A percentile compares a stretch with the other conserved stretches of the same genome.
Evolutionary conservation across 2,888 invertebrate genomes (phyloP).

Genomic region (Pyrocoelia pectoralis): DNA sequence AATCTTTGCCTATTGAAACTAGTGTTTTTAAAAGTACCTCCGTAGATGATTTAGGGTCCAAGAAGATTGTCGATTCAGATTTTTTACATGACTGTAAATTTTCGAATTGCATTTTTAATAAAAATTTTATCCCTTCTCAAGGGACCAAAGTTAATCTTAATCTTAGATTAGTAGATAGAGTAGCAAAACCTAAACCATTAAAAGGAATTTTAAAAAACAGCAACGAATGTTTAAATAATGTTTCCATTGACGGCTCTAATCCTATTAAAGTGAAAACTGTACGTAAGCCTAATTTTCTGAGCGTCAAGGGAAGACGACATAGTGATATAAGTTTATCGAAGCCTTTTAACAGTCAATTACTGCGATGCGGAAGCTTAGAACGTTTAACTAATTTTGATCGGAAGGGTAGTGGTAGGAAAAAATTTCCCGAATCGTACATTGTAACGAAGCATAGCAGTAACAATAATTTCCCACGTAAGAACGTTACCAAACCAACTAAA

Average conservation of each 20-base stretch:
- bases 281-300: constrained; percentile 45
- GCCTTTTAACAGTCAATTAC: constrained; percentile 59
- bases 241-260: constrained; percentile 42
- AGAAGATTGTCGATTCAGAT: constrained; percentile 43
- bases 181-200: constrained; percentile 47
- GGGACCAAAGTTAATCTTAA: constrained; percentile 59
- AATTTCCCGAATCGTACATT: constrained; percentile 60
- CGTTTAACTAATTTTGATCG: constrained; percentile 47
- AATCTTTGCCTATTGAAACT: constrained; percentile 11
- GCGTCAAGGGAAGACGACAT: constrained; percentile 57
- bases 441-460: constrained; percentile 51
- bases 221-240: constrained; percentile 43
- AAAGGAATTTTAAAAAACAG: constrained; percentile 54
- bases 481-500: constrained; percentile 44
- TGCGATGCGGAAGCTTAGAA: constrained; percentile 59
- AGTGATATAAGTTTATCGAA: constrained; percentile 64
- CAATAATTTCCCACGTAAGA: constrained; percentile 28
- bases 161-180: constrained; percentile 53
- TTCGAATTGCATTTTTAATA: constrained; percentile 59
- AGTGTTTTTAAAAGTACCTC: constrained; percentile 44
- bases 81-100: constrained; percentile 58
- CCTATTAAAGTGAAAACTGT: constrained; percentile 46
- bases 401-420: constrained; percentile 47
- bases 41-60: constrained; percentile 43
- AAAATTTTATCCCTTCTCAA: constrained; percentile 56